These are phyloP conservation scores for Cavia porcellus DNA, from an alignment of 2,113 vertebrate species.

Conservation along the genomic window DNA sequence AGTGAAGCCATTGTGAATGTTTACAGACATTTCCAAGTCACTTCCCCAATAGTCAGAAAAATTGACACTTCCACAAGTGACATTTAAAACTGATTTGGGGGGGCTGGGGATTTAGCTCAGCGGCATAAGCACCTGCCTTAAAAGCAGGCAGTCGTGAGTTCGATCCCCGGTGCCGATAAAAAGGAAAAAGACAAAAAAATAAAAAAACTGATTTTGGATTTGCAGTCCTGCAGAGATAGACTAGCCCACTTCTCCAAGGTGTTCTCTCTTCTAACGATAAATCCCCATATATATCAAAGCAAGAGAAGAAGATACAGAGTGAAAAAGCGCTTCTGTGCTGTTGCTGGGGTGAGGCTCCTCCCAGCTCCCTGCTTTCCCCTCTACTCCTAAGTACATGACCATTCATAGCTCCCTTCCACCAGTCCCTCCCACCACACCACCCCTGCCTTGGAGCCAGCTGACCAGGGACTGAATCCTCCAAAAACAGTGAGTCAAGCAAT, in stretches of 20 bases:
- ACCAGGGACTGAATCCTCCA: neutral
- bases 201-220: neutral
- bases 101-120: too few species aligned
- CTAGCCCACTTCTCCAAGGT: neutral
- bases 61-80: neutral
- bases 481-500: neutral
- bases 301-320: neutral
- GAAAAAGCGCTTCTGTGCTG: neutral
- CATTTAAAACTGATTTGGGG: neutral
- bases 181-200: too few species aligned
- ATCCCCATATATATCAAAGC: neutral
- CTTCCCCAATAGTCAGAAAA: neutral
- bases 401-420: neutral
- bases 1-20: neutral
- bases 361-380: neutral
- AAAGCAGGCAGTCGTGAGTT: too few species aligned
- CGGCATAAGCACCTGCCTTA: too few species aligned
- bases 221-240: neutral
- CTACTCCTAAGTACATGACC: neutral
- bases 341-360: neutral
- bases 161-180: too few species aligned
- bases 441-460: neutral
- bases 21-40: neutral
- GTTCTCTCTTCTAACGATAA: neutral
- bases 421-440: neutral